Evolutionary conservation across 2,797 vertebrate species (phyloP), one percentile per base, ranked within the genome.

Genomic region (Silurus aristotelis): DNA sequence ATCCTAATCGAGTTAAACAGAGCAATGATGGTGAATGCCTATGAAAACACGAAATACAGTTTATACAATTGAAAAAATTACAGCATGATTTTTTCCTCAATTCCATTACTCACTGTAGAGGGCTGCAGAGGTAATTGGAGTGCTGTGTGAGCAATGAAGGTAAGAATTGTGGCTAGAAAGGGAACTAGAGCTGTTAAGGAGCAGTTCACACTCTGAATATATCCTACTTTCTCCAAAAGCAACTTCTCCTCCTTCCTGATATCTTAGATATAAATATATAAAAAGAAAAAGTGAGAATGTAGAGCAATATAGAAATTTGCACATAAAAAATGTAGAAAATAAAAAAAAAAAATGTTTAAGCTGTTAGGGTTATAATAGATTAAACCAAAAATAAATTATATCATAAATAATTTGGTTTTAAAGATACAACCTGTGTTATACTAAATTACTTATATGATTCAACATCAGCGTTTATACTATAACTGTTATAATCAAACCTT

Each of bases 1-100:
- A 97, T 95, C 89, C 92, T 94, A 95, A 97, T 91, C 83, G 93
- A 89, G 83, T 95, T 97, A 91, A 97, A 96, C 90, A 96, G 91
- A 86, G 95, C 91, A 1, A 96, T 96, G 87, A 94, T 93, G 60
- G 94, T 96, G 78, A 96, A 97, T 1, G 95, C 96, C 96, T 97
- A 84, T 17, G 27, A 43, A 70, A 72, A 83, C 12, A 70, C 84
- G 14, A 58, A 77, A 77, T 87, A 83, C 1, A 38, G 68, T 83
- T 1, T 20, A 27, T 22, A 70, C 14, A 9, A 58, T 38, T 38
- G 38, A 12, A 31, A 27, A 19, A 46, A 55, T 2, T 3, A 46
- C 38, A 12, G 6, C 5, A 48, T 72, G 43, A 70, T 22, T 72
- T 5, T 20, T 61, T 79, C 27, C 27, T 61, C 55, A 43, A 46